Evolutionary conservation across 2,797 vertebrate genomes (phyloP).

Genomic region (Anomalospiza imberbis): DNA sequence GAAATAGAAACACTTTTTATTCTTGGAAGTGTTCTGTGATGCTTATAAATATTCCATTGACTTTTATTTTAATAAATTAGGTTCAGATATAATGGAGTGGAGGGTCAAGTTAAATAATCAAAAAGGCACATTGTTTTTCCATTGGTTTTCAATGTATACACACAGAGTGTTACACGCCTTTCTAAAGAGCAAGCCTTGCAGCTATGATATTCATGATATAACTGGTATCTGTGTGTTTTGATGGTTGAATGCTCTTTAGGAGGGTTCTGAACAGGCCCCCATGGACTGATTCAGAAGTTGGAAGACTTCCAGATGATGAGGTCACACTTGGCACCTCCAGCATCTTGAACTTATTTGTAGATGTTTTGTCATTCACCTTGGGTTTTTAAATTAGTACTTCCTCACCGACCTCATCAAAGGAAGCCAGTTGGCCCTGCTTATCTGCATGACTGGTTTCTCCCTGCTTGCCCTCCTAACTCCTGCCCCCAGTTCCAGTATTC

Average conservation of each 20-base stretch:
- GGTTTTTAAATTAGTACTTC: neutral
- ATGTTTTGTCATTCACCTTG: neutral
- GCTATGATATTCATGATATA: neutral
- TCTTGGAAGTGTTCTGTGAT: neutral
- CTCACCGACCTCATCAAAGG: neutral
- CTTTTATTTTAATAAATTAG: neutral
- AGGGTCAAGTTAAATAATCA: neutral
- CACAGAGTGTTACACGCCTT: neutral
- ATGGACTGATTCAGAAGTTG: neutral
- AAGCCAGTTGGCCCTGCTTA: neutral
- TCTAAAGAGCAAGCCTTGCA: neutral
- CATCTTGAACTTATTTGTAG: neutral
- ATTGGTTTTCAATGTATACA: neutral
- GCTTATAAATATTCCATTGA: neutral
- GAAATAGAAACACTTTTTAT: neutral
- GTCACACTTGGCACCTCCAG: neutral
- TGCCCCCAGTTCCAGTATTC: neutral
- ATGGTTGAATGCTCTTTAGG: neutral
- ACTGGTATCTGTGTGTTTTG: neutral
- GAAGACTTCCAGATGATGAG: neutral
- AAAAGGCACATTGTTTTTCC: neutral
- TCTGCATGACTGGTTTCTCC: neutral
- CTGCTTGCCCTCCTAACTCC: neutral
- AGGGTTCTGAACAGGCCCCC: neutral
- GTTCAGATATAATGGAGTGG: neutral